Base-by-base conservation (phyloP, 2,888 invertebrate species). In the Chloromyia formosa region DNA sequence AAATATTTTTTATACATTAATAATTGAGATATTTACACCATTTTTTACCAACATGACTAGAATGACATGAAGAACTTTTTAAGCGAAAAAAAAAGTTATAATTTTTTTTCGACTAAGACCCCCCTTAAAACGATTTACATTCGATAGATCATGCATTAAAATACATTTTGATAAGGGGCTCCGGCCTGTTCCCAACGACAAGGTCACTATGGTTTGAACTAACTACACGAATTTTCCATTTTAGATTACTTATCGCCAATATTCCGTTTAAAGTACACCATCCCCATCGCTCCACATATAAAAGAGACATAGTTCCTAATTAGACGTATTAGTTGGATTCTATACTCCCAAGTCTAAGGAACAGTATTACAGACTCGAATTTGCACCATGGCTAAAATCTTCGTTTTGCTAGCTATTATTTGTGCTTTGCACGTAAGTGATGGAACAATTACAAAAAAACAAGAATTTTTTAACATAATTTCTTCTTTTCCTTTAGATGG, bases 311-410 rank as follows among this genome's bases (percentile, higher is more conserved):
- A 18, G 5, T 2, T 18, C 14, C 10, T 20, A 56, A 56, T 16
- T 16, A 16, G 10, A 56, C 20, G 56, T 56, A 56, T 56, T 20
- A 56, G 56, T 56, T 56, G 22, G 22, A 16, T 16, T 56, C 22
- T 10, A 10, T 18, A 16, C 56, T 56, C 10, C 18, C 10, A 56
- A n/a, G 49, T n/a, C 16, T 2, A 49, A 49, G 49, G 49, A 49
- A n/a, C 12, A 49, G 49, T 49, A 56, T 18, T 20, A 18, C 56
- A 4, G 5, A 10, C 18, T 10, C 10, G n/a, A n/a, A n/a, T n/a
- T n/a, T n/a, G 10, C 18, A 56, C 10, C 56, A 69, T 69, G 69
- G 69, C 56, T n/a, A 53, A 54, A 23, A 7, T 69, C 40, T 23
- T 69, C 18, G 18, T 54, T 54, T 27, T 69, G 1, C 12, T 69